phyloP scores from a whole-genome alignment of 2,888 invertebrate genomes.

The Ophion costatus region DNA sequence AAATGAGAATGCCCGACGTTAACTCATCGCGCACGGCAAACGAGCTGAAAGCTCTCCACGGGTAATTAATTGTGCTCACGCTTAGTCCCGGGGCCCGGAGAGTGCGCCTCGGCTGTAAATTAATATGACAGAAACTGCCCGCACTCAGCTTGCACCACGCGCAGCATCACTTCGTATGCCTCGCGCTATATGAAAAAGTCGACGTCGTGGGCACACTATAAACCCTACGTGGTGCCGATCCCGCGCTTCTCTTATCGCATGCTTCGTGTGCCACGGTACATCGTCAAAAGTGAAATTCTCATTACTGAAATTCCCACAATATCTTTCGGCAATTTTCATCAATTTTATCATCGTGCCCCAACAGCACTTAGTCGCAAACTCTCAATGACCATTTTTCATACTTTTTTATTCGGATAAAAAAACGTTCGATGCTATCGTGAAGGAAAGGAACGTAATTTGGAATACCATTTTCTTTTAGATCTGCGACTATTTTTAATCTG shows the following conservation, averaged over 20 bases:
- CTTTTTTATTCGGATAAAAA: too few species aligned
- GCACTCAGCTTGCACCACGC: conserved; percentile 57
- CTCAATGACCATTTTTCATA: too few species aligned
- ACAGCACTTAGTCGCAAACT: too few species aligned
- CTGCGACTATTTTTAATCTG: too few species aligned
- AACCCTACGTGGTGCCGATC: conserved; percentile 4
- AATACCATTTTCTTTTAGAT: too few species aligned
- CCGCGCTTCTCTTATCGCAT: not conserved
- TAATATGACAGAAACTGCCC: conserved; percentile 74
- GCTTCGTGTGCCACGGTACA: not conserved
- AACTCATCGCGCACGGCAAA: conserved; percentile 78
- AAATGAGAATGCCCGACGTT: conserved; percentile 69
- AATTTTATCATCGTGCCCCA: too few species aligned
- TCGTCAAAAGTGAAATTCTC: not conserved
- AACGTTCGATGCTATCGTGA: too few species aligned
- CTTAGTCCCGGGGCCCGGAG: conserved; percentile 68
- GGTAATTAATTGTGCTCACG: conserved; percentile 79
- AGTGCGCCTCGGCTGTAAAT: conserved; percentile 73
- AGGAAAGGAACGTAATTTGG: too few species aligned
- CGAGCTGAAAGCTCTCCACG: conserved; percentile 77
- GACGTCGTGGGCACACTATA: conserved; percentile 23
- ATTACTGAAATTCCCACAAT: not conserved
- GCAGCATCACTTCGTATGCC: not conserved
- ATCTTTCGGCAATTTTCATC: too few species aligned
- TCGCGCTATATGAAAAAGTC: conserved; percentile 36